Evolutionary conservation across 2,888 invertebrate species (phyloP).

Genomic region (Punctoribates punctum): DNA sequence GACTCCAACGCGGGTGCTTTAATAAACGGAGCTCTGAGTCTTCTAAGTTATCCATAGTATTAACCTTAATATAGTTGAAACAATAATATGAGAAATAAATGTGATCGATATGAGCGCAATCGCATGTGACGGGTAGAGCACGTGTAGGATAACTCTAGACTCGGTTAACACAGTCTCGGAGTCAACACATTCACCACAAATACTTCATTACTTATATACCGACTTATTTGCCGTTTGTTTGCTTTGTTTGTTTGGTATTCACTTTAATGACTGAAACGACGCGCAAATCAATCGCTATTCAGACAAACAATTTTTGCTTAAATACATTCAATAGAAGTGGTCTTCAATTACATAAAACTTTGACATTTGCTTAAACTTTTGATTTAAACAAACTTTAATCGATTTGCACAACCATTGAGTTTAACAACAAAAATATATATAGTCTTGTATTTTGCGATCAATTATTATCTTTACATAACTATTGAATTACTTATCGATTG

Average conservation of each 20-base stretch:
- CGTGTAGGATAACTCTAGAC: conserved; percentile 2
- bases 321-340: background rate
- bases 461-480: no score
- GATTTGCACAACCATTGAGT: conserved; percentile 15
- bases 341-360: background rate
- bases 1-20: conserved; percentile 38
- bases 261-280: background rate
- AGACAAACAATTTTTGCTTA: background rate
- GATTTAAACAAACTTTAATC: background rate
- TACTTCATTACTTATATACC: background rate
- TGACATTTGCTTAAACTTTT: background rate
- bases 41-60: conserved; percentile 32
- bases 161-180: conserved; percentile 13
- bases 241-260: background rate
- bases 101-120: conserved; percentile 29
- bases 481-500: no score
- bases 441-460: no score
- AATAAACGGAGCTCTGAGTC: conserved; percentile 7
- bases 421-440: background rate
- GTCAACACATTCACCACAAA: conserved; percentile 22
- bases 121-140: conserved; percentile 30
- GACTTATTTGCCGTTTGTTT: background rate
- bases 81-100: conserved; percentile 11
- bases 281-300: background rate
- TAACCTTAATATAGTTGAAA: conserved; percentile 32